Evolutionary conservation across 2,797 vertebrate genomes (phyloP), one percentile per base, ranked within the genome.

Genomic region (Sphaeramia orbicularis): DNA sequence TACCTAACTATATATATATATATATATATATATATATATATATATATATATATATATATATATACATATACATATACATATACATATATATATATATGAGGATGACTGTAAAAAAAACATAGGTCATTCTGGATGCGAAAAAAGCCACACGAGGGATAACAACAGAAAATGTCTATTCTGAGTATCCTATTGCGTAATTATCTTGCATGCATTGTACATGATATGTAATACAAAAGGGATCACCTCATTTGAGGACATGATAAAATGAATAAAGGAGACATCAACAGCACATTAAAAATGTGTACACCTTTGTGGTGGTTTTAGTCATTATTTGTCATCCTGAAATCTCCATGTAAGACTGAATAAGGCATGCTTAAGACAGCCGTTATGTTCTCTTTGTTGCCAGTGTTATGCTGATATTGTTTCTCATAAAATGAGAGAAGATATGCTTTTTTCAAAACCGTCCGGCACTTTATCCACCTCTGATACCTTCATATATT

Each of bases 291-390:
- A 96, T 95, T 94, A 94, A 95, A 95, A 93, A 92, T 95, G 94
- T 95, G 95, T 94, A 96, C 95, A 97, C 94, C 95, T 87, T 95
- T 95, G 94, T 92, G 95, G 95, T 91, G 93, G 92, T 93, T 95
- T 87, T 90, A 93, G 93, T 95, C 95, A 93, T 93, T 95, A 95
- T 88, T 91, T 86, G 91, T 90, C 92, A 93, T 94, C 95, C 95
- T 95, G 94, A 93, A 94, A 94, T 94, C 91, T 92, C 95, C 95
- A 95, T 89, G 92, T 92, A 91, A 96, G 95, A 95, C 96, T 96
- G 95, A 94, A 96, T 97, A 98, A 99, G 97, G 97, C 97, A 97
- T 98, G 96, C 97, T 95, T 96, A 95, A 96, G 94, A 97, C 96
- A 94, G 96, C 96, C 96, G 85, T 93, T 84, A 90, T 95, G 91